These are phyloP conservation scores for Atrichornis clamosus DNA, from an alignment of 2,113 vertebrate genomes.

Conservation along the genomic window DNA sequence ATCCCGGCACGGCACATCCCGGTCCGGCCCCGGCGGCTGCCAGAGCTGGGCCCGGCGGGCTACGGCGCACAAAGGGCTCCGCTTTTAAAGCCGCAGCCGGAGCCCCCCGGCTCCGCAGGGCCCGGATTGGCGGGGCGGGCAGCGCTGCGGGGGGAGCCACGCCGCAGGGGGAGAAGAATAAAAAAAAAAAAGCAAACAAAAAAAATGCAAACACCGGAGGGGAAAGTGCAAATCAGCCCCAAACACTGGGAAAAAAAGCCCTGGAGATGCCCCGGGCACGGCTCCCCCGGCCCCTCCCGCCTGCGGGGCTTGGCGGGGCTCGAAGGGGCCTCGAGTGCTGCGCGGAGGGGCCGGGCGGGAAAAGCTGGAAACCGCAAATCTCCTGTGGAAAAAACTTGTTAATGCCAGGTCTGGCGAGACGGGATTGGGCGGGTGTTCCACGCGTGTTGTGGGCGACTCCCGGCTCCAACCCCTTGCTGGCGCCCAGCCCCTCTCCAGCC, in stretches of 20 bases:
- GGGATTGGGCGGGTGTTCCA: neutral
- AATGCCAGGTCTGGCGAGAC: neutral
- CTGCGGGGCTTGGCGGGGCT: neutral
- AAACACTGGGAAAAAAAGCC: neutral
- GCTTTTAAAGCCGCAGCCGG: constrained; percentile 21
- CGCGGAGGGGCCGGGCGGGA: neutral
- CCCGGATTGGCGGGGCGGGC: constrained; percentile 38
- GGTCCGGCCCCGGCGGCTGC: neutral
- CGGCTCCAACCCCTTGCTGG: neutral
- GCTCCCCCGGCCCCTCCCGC: neutral
- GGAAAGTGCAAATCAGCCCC: neutral
- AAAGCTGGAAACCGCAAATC: neutral
- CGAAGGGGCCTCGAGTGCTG: neutral
- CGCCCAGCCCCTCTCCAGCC: neutral
- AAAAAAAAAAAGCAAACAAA: neutral
- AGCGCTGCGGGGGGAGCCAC: neutral
- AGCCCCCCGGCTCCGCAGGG: constrained; percentile 20
- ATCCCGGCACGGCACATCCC: neutral
- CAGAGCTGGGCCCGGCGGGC: neutral
- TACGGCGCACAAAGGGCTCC: constrained; percentile 1
- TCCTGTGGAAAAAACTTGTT: neutral
- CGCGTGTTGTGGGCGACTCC: neutral
- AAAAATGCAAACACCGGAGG: neutral
- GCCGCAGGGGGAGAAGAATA: neutral
- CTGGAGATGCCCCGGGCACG: neutral